Evolutionary conservation across 2,113 vertebrate genomes (phyloP).

Genomic region (Callopanchax toddi): DNA sequence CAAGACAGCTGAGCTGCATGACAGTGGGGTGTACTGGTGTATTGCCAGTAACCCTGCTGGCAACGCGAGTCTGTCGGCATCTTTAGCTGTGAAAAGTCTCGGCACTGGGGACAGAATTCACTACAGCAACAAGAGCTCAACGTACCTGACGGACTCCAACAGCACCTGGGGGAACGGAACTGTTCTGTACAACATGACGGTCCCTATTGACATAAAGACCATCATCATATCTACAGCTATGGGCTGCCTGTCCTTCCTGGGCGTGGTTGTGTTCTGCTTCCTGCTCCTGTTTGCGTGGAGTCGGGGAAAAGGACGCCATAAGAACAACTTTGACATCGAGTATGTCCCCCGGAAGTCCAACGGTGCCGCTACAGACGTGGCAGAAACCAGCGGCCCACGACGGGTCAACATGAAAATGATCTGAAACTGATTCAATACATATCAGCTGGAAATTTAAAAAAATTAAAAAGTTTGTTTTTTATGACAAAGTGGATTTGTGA

Average conservation of each 20-base stretch:
- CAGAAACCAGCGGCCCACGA: constrained; percentile 88
- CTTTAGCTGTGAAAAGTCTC: constrained; percentile 89
- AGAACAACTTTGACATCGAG: constrained; percentile 96
- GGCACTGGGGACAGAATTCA: constrained; percentile 87
- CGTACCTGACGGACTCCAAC: constrained; percentile 92
- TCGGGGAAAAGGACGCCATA: constrained; percentile 95
- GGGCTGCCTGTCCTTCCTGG: constrained; percentile 98
- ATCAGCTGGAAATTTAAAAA: constrained; percentile 54
- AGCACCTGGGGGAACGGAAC: constrained; percentile 93
- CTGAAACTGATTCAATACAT: constrained; percentile 68
- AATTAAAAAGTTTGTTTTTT: neutral
- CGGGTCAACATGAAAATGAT: constrained; percentile 99
- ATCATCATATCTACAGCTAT: constrained; percentile 98
- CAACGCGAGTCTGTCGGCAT: constrained; percentile 92
- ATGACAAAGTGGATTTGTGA: constrained; percentile 75
- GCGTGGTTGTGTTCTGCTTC: constrained; percentile 96
- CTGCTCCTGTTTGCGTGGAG: constrained; percentile 97
- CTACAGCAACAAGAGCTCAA: constrained; percentile 93
- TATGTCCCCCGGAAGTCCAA: constrained; percentile 96
- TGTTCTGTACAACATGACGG: constrained; percentile 90
- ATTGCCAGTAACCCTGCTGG: constrained; percentile 94
- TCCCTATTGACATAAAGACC: constrained; percentile 96
- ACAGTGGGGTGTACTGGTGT: constrained; percentile 95
- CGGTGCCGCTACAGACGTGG: constrained; percentile 81
- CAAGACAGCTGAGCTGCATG: constrained; percentile 93